Conservation (phyloP, 2,888 invertebrate genomes). For the Endomychus coccineus region DNA sequence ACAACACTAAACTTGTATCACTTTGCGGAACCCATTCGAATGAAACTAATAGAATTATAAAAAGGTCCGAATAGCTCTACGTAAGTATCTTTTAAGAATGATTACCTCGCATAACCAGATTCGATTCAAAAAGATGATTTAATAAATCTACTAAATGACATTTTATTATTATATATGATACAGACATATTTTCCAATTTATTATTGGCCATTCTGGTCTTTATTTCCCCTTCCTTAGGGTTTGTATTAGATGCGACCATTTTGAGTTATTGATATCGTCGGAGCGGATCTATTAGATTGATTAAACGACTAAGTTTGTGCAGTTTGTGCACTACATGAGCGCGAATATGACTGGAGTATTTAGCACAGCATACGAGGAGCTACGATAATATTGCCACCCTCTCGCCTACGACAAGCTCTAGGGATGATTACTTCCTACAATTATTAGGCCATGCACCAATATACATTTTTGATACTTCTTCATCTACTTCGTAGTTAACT, state of each 20-base stretch:
- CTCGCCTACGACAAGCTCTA: no score
- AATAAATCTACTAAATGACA: slow-evolving; percentile 45
- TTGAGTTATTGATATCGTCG: slow-evolving; percentile 1
- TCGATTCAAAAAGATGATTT: slow-evolving; percentile 40
- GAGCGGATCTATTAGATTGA: slow-evolving; percentile 1
- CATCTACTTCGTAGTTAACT: no score
- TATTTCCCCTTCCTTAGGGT: neutral
- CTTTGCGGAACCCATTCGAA: no score
- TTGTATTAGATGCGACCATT: neutral
- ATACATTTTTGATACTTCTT: no score
- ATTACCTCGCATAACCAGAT: slow-evolving; percentile 41
- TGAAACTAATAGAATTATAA: no score
- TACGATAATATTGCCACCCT: no score
- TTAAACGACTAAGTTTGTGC: neutral
- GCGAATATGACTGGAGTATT: slow-evolving; percentile 1
- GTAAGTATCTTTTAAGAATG: no score
- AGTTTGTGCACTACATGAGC: slow-evolving; percentile 1
- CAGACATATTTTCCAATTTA: slow-evolving; percentile 36
- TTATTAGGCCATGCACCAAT: no score
- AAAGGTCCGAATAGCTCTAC: no score
- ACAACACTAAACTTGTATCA: no score
- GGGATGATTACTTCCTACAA: no score
- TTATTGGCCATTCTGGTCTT: slow-evolving; percentile 9
- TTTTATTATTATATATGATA: slow-evolving; percentile 44
- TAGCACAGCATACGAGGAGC: no score